Evolutionary conservation across 2,888 invertebrate genomes (phyloP).

Genomic region (Eudemis profundana): DNA sequence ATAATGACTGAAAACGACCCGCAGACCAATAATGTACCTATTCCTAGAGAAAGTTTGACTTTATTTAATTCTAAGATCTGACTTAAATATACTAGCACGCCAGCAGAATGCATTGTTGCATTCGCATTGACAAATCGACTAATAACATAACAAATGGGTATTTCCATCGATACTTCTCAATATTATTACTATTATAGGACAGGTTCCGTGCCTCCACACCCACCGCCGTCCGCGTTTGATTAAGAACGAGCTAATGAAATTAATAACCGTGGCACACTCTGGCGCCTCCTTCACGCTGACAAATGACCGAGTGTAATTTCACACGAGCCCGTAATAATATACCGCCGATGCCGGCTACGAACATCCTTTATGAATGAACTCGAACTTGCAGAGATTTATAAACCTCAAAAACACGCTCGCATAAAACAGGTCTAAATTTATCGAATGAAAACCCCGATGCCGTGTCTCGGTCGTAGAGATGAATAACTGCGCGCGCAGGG

Average conservation of each 20-base stretch:
- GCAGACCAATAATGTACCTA: too few relatives aligned
- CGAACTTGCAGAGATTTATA: slow-evolving; percentile 34
- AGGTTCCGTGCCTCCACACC: slow-evolving; percentile 62
- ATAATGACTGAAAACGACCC: too few relatives aligned
- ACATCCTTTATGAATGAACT: slow-evolving; percentile 49
- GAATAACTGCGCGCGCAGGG: slow-evolving; percentile 48
- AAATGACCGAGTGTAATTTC: slow-evolving; percentile 83
- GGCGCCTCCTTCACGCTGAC: slow-evolving; percentile 76
- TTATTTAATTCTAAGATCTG: background rate
- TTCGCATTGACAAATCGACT: slow-evolving; percentile 46
- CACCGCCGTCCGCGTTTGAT: slow-evolving; percentile 65
- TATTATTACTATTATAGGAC: slow-evolving; percentile 59
- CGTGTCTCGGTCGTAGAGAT: slow-evolving; percentile 11
- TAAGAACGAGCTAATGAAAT: slow-evolving; percentile 81
- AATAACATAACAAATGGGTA: slow-evolving; percentile 49
- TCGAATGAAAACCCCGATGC: slow-evolving; percentile 1
- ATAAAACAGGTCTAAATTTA: slow-evolving; percentile 25
- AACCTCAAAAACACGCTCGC: slow-evolving; percentile 33
- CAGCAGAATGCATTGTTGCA: slow-evolving; percentile 5
- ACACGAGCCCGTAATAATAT: slow-evolving; percentile 74
- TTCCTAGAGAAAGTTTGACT: too few relatives aligned
- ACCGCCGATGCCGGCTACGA: slow-evolving; percentile 55
- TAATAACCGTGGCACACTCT: slow-evolving; percentile 76
- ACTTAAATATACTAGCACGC: background rate
- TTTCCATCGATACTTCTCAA: slow-evolving; percentile 59